Conservation (phyloP, 2,888 invertebrate species). For the Plagodis pulveraria region DNA sequence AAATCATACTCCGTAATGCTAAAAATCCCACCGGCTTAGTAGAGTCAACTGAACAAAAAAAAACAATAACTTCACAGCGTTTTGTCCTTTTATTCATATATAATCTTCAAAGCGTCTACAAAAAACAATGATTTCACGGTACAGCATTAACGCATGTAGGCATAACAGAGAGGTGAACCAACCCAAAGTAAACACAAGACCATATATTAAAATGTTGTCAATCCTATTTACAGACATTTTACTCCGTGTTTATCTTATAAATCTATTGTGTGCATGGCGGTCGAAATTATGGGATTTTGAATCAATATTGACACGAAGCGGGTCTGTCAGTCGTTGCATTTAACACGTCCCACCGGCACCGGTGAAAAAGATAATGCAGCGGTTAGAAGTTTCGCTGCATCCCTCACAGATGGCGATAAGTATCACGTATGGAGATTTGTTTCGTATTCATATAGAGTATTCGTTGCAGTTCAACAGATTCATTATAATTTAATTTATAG, state of each 20-base stretch:
- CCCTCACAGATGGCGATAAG: slow-evolving; percentile 63
- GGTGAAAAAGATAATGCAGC: slow-evolving; percentile 46
- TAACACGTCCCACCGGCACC: slow-evolving; percentile 77
- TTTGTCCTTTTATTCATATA: slow-evolving; percentile 82
- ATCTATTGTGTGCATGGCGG: slow-evolving; percentile 83
- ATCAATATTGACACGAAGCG: slow-evolving; percentile 78
- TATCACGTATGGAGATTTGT: slow-evolving; percentile 25
- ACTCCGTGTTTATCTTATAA: slow-evolving; percentile 84
- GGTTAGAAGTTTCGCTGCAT: slow-evolving; percentile 32
- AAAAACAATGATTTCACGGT: slow-evolving; percentile 84
- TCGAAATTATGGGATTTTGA: slow-evolving; percentile 82
- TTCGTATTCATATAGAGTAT: background rate
- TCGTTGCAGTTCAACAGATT: no score
- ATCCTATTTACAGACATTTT: slow-evolving; percentile 84
- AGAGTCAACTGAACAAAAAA: slow-evolving; percentile 68
- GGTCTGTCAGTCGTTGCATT: slow-evolving; percentile 78
- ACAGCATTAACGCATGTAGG: slow-evolving; percentile 83
- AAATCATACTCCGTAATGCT: slow-evolving; percentile 45
- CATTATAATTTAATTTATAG: no score
- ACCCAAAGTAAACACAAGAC: slow-evolving; percentile 78
- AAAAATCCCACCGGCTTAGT: slow-evolving; percentile 73
- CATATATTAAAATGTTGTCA: slow-evolving; percentile 85
- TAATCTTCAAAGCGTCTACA: slow-evolving; percentile 76
- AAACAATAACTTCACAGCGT: slow-evolving; percentile 70
- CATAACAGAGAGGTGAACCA: slow-evolving; percentile 77